A percentile compares a stretch with the other conserved stretches of the same genome.
Conservation (phyloP, 1,140 invertebrate genomes). For the Papilio helenus region DNA sequence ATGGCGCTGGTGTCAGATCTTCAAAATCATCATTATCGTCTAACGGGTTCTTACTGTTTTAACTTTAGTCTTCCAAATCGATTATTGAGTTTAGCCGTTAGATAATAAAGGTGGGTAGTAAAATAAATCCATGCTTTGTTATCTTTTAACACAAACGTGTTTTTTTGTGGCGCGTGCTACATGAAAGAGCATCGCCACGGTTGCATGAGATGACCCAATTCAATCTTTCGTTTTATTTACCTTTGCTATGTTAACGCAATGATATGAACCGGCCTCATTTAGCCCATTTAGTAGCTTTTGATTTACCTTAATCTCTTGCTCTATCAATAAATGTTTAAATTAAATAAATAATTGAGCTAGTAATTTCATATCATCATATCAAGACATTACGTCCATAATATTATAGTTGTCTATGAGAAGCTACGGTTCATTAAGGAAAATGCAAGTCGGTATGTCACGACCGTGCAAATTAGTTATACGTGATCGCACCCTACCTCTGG, state of each 20-base stretch:
- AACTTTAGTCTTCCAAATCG: no score
- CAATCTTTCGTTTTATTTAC: slow-evolving; percentile 53
- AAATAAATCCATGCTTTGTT: slow-evolving; percentile 21
- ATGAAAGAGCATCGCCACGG: slow-evolving; percentile 40
- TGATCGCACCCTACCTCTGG: neutral
- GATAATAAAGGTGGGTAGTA: neutral
- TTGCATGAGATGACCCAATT: slow-evolving; percentile 49
- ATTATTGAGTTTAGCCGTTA: no score
- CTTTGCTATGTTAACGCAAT: slow-evolving; percentile 49
- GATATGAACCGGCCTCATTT: slow-evolving; percentile 47
- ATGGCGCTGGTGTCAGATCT: slow-evolving; percentile 41
- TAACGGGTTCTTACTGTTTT: slow-evolving; percentile 37
- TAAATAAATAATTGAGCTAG: no score
- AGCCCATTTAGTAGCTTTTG: slow-evolving; percentile 26
- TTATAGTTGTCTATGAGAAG: neutral
- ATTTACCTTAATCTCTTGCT: slow-evolving; percentile 30
- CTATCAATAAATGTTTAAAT: neutral
- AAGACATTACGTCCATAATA: neutral
- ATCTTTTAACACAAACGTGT: slow-evolving; percentile 33
- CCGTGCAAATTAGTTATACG: slow-evolving; percentile 10
- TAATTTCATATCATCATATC: no score
- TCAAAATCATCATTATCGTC: slow-evolving; percentile 55
- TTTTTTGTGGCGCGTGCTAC: slow-evolving; percentile 40
- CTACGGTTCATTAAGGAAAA: neutral
- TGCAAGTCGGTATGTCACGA: slow-evolving; percentile 8